Conservation (phyloP, 2,113 vertebrate species). For the Ploceus nigricollis region DNA sequence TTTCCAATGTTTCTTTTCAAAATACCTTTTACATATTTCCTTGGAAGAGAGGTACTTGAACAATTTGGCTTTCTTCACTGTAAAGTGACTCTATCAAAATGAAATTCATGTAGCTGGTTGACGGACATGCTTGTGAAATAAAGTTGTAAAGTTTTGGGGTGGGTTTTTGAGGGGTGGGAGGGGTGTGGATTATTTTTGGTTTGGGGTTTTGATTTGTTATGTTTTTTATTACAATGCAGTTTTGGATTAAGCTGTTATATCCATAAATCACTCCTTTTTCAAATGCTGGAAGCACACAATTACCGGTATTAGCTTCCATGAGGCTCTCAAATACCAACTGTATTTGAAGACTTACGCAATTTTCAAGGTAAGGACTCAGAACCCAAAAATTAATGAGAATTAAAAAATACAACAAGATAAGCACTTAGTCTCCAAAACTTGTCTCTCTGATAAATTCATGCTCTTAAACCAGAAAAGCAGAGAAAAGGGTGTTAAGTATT, state of each 20-base stretch:
- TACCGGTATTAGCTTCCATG: background rate
- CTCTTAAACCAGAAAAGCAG: background rate
- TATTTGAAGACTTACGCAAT: background rate
- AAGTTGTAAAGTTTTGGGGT: fast-evolving
- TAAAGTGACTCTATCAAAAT: background rate
- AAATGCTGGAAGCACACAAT: background rate
- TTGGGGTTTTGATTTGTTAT: background rate
- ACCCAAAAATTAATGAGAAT: background rate
- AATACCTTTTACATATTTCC: background rate
- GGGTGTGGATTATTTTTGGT: fast-evolving
- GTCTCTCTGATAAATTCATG: background rate
- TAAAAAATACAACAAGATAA: background rate
- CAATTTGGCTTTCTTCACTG: slow-evolving; percentile 11
- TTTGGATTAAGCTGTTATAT: background rate
- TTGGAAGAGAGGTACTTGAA: background rate
- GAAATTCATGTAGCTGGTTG: background rate
- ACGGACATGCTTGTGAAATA: background rate
- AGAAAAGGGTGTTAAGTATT: background rate
- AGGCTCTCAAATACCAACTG: background rate
- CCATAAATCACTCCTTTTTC: background rate
- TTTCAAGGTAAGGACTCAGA: background rate
- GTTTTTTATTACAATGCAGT: background rate
- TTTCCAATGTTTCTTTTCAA: background rate
- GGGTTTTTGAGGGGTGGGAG: fast-evolving
- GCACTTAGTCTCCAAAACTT: background rate